Evolutionary conservation across 2,113 vertebrate genomes (phyloP).

Genomic region (Passer domesticus): DNA sequence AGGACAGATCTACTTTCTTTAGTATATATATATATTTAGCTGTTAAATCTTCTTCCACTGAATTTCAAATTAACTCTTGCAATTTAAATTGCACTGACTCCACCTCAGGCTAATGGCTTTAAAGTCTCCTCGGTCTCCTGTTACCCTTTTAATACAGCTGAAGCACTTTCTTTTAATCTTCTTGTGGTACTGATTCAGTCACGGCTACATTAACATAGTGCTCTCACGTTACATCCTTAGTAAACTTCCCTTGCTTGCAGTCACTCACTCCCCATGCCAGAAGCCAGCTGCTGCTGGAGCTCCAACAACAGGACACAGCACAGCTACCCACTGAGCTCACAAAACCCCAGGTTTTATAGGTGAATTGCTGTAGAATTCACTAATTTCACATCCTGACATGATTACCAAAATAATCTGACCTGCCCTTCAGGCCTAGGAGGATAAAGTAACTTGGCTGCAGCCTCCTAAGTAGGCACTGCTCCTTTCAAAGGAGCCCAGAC

Average conservation of each 20-base stretch:
- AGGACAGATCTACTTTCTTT: neutral
- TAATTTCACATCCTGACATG: neutral
- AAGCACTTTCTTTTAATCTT: constrained; percentile 30
- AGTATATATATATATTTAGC: neutral
- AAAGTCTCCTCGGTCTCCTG: neutral
- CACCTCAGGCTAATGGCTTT: constrained; percentile 36
- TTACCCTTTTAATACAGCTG: constrained; percentile 22
- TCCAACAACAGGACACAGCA: neutral
- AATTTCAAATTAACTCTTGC: constrained; percentile 18
- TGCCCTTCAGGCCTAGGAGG: neutral
- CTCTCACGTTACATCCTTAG: neutral
- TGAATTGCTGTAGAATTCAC: neutral
- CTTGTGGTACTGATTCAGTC: constrained; percentile 38
- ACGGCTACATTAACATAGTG: neutral
- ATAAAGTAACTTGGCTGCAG: neutral
- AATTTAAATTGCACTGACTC: constrained; percentile 2
- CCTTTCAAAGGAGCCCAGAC: neutral
- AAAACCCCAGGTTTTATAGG: neutral
- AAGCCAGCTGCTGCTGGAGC: neutral
- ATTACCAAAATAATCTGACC: neutral
- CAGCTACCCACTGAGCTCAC: neutral
- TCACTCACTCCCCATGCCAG: neutral
- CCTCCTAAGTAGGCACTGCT: neutral
- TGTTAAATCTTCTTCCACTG: neutral
- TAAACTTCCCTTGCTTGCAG: neutral